phyloP scores from a whole-genome alignment of 1,140 invertebrate genomes.

The Procambarus virginalis region DNA sequence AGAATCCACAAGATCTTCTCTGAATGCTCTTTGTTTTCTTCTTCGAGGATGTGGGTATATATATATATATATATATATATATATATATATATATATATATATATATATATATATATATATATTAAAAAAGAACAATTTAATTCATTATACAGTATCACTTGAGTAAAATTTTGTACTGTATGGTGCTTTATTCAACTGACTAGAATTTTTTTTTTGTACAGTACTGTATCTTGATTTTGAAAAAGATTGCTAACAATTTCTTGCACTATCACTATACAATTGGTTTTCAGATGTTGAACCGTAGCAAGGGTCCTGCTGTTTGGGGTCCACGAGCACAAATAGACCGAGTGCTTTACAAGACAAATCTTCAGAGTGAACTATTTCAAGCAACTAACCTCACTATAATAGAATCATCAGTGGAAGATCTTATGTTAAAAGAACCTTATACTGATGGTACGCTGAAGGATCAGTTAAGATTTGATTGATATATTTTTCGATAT shows the following conservation, averaged over 20 bases:
- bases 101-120: no score
- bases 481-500: background rate
- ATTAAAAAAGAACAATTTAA: no score
- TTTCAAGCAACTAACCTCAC: conserved; percentile 81
- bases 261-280: background rate
- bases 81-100: no score
- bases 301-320: conserved; percentile 88
- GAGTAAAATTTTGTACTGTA: no score
- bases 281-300: conserved; percentile 81
- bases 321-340: conserved; percentile 95
- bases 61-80: no score
- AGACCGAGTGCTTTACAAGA: conserved; percentile 88
- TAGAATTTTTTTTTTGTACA: no score
- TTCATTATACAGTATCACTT: no score
- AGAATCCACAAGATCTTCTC: no score
- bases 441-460: background rate
- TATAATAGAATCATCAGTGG: conserved; percentile 85
- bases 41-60: no score
- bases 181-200: no score
- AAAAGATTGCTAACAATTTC: background rate
- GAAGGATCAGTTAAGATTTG: background rate
- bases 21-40: no score
- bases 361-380: conserved; percentile 86
- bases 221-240: no score
- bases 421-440: conserved; percentile 80